Evolutionary conservation across 2,113 vertebrate species (phyloP).

Genomic region (Stegastes partitus): DNA sequence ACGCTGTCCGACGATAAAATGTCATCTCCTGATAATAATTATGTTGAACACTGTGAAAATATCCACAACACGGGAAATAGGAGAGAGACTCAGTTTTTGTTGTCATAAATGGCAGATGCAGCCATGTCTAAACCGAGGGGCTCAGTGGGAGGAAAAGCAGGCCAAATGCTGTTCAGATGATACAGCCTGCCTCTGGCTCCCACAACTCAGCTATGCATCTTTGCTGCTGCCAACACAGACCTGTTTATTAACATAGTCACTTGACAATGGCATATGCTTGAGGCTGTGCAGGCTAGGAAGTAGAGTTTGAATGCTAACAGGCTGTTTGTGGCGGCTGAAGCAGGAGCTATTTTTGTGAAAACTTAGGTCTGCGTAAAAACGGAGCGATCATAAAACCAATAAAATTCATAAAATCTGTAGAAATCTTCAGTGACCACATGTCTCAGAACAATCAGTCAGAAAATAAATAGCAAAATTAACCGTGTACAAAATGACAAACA

Average conservation of each 20-base stretch:
- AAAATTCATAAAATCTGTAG: constrained; percentile 26
- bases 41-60: constrained; percentile 6
- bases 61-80: not conserved
- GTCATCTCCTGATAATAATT: constrained; percentile 20
- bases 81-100: constrained; percentile 21
- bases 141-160: constrained; percentile 10
- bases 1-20: not conserved
- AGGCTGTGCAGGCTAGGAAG: constrained; percentile 50
- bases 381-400: constrained; percentile 5
- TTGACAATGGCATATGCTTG: constrained; percentile 51
- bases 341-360: constrained; percentile 14
- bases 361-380: constrained; percentile 1
- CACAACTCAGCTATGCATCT: constrained; percentile 20
- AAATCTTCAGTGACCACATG: constrained; percentile 2
- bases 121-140: constrained; percentile 10
- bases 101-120: constrained; percentile 15
- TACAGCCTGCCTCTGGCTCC: constrained; percentile 20
- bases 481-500: not conserved
- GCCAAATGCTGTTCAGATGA: constrained; percentile 20
- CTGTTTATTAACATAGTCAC: constrained; percentile 62
- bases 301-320: constrained; percentile 32
- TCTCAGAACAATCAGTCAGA: not conserved
- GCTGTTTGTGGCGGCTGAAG: constrained; percentile 27
- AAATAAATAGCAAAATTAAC: constrained; percentile 56
- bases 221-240: constrained; percentile 40